Conservation (phyloP, 2,113 vertebrate genomes). For the Rissa tridactyla region DNA sequence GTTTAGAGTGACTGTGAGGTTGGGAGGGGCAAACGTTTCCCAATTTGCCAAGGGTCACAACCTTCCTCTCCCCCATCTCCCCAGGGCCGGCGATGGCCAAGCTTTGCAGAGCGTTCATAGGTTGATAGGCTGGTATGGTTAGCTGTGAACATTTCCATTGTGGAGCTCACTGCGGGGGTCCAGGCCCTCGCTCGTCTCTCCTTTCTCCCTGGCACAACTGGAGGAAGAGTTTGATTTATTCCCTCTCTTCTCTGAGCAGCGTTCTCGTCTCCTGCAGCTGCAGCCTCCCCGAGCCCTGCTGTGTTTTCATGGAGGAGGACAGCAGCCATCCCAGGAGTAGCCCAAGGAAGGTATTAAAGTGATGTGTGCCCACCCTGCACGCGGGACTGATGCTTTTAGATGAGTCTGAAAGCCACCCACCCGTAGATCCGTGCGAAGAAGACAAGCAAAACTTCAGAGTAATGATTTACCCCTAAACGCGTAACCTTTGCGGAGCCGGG, state of each 20-base stretch:
- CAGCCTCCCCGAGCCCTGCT: neutral
- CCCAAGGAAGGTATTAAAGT: neutral
- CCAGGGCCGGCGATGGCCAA: neutral
- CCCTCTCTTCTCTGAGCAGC: neutral
- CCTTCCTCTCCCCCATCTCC: conserved; percentile 33
- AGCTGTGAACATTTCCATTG: conserved; percentile 54
- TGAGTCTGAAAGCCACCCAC: conserved; percentile 32
- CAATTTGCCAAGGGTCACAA: conserved; percentile 41
- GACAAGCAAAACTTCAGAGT: conserved; percentile 32
- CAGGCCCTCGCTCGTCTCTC: neutral
- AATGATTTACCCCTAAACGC: neutral
- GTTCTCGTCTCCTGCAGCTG: neutral
- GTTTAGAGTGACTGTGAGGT: conserved; percentile 28
- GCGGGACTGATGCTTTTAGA: conserved; percentile 22
- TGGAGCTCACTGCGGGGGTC: conserved; percentile 24
- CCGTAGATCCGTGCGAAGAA: neutral
- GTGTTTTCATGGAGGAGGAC: neutral
- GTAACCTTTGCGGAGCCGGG: neutral
- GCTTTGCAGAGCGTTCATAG: neutral
- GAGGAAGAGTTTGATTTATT: conserved; percentile 50
- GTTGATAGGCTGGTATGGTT: conserved; percentile 8
- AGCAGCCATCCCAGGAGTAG: neutral
- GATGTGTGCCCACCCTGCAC: neutral
- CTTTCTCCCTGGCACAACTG: conserved; percentile 45
- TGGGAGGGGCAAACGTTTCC: conserved; percentile 37